Conservation (phyloP, 1,140 invertebrate genomes). For the Drosophila bipectinata region DNA sequence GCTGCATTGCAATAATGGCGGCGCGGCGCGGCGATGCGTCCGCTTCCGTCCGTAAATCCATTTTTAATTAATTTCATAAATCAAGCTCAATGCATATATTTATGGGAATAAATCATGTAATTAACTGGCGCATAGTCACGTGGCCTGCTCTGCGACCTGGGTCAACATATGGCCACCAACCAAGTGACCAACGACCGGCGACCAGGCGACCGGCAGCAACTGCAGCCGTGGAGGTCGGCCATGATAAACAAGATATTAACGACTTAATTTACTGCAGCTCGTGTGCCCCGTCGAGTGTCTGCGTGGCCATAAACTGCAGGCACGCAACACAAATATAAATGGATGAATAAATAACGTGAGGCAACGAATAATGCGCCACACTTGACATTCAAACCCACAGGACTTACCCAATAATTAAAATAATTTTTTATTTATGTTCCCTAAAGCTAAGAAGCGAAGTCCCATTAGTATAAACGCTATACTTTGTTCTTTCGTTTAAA, state of each 20-base stretch:
- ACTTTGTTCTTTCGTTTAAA: background rate
- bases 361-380: constrained; percentile 38
- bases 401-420: constrained; percentile 7
- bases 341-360: constrained; percentile 70
- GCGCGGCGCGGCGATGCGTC: background rate
- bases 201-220: constrained; percentile 1
- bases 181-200: constrained; percentile 1
- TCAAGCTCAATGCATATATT: constrained; percentile 66
- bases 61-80: constrained; percentile 80
- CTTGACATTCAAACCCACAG: constrained; percentile 11
- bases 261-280: constrained; percentile 78
- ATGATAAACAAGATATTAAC: constrained; percentile 82
- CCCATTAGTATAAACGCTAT: background rate
- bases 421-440: constrained; percentile 1
- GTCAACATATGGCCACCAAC: constrained; percentile 48
- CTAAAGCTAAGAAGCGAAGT: background rate
- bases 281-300: constrained; percentile 42
- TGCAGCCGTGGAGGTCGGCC: constrained; percentile 39
- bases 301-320: constrained; percentile 69
- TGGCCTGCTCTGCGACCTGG: constrained; percentile 24
- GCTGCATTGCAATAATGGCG: background rate
- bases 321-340: constrained; percentile 76
- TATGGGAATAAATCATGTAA: constrained; percentile 80
- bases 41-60: constrained; percentile 41
- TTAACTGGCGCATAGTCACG: constrained; percentile 69